These are phyloP conservation scores for Sinonovacula constricta DNA, from an alignment of 1,140 invertebrate genomes.

Conservation along the genomic window DNA sequence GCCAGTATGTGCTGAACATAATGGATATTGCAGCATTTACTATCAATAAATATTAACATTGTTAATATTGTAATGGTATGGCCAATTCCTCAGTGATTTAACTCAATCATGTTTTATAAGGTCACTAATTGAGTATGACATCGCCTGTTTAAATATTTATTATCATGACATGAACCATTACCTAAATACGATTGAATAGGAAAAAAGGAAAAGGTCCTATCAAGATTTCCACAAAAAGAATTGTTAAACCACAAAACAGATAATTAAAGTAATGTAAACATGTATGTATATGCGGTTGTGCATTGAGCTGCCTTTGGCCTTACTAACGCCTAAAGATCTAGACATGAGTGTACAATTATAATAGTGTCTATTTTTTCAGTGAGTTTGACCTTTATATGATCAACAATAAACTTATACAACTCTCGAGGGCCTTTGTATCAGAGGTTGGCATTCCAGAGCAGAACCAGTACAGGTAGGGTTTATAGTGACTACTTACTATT, in stretches of 20 bases:
- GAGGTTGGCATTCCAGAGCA: slow-evolving; percentile 60
- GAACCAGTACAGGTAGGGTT: slow-evolving; percentile 68
- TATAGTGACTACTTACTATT: not conserved
- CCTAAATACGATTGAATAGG: too few relatives aligned
- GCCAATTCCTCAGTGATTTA: too few relatives aligned
- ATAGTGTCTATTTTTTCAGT: slow-evolving; percentile 58
- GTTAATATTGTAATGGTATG: too few relatives aligned
- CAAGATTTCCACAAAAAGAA: not conserved
- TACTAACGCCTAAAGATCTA: not conserved
- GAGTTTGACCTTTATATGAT: slow-evolving; percentile 67
- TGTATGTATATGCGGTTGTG: too few relatives aligned
- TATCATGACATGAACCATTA: too few relatives aligned
- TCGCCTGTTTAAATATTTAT: too few relatives aligned
- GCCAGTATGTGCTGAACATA: too few relatives aligned
- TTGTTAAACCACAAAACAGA: not conserved
- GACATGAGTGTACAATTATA: not conserved
- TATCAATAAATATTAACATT: too few relatives aligned
- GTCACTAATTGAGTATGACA: too few relatives aligned
- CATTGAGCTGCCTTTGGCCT: not conserved
- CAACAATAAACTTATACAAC: slow-evolving; percentile 68
- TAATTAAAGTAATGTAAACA: not conserved
- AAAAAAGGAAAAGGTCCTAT: too few relatives aligned
- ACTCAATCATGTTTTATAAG: too few relatives aligned
- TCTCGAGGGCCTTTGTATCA: slow-evolving; percentile 67
- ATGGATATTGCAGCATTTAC: too few relatives aligned